Conservation (phyloP, 2,888 invertebrate species). For the Hyppa rectilinea region DNA sequence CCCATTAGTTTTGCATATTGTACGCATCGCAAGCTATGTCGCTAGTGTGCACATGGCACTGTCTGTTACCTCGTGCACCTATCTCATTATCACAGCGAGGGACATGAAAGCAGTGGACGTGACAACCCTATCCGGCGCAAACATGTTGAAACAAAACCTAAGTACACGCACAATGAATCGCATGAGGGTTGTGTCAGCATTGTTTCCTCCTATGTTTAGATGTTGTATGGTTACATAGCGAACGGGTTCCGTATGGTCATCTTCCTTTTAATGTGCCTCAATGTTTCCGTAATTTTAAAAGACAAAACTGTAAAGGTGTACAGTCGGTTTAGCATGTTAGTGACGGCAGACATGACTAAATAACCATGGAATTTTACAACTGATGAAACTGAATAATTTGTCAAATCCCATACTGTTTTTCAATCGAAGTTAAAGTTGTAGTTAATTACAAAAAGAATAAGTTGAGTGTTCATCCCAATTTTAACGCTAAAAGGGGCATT, state of each 20-base stretch:
- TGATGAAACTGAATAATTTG: neutral
- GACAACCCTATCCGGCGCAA: constrained; percentile 64
- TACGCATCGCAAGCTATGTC: constrained; percentile 61
- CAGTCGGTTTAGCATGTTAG: neutral
- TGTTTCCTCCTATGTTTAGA: constrained; percentile 44
- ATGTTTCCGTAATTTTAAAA: neutral
- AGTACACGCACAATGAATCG: constrained; percentile 54
- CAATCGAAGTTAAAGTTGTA: constrained; percentile 4
- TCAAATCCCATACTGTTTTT: neutral
- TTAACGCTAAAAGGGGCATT: constrained; percentile 30
- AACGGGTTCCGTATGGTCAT: constrained; percentile 18
- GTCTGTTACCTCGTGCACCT: constrained; percentile 74
- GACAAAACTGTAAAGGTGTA: neutral
- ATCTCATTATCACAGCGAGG: constrained; percentile 68
- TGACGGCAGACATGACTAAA: neutral
- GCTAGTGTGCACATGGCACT: constrained; percentile 68
- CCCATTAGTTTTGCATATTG: constrained; percentile 47
- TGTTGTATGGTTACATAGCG: constrained; percentile 13
- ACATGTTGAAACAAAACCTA: constrained; percentile 55
- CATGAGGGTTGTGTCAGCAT: constrained; percentile 52
- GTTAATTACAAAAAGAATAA: neutral
- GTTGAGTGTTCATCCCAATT: neutral
- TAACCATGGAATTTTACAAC: neutral
- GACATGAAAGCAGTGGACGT: constrained; percentile 62
- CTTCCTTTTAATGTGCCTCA: constrained; percentile 6